Evolutionary conservation across 2,888 invertebrate genomes (phyloP), one percentile per base, ranked within the genome.

Genomic region (Melanargia galathea): DNA sequence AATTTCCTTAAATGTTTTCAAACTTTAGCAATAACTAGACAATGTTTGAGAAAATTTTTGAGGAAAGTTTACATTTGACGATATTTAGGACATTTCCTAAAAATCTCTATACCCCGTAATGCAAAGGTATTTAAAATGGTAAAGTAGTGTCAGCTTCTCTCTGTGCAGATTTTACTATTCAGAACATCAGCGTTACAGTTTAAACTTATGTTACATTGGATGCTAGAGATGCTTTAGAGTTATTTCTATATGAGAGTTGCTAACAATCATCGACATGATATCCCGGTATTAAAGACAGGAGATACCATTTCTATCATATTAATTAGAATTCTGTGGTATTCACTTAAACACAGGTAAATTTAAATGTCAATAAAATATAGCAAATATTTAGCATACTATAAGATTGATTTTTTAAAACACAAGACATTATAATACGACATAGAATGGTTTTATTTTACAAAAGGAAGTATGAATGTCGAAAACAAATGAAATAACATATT

Each of bases 361-460:
- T 30, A 30, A 2, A 30, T 30, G 8, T 30, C 6, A 30, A 2
- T 30, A 8, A 13, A 35, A 13, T 18, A 43, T 43, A 1, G 16
- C 10, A 58, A 58, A 58, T 58, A 58, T 58, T 58, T 58, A 58
- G 58, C 58, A 58, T 58, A 58, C 58, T 58, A 24, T 58, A 58
- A 58, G 58, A 59, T 11, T 59, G 4, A 24, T 45, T 45, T 38
- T 51, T 58, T 49, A 11, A 13, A 30, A 59, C 59, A 59, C 49
- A 26, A 30, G 8, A 48, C 48, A 24, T 46, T 48, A 49, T 13
- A 24, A 16, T 52, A 40, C 24, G 35, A 54, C 45, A 45, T 8
- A 45, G 43, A 38, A 18, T 54, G 33, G 30, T 46, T 48, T 61
- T 48, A 46, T 52, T 20, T 13, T 62, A 62, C 49, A 49, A 26